A percentile compares a stretch with the other conserved stretches of the same genome.
Evolutionary conservation across 2,113 vertebrate genomes (phyloP).

Genomic region (Cebidichthys violaceus): DNA sequence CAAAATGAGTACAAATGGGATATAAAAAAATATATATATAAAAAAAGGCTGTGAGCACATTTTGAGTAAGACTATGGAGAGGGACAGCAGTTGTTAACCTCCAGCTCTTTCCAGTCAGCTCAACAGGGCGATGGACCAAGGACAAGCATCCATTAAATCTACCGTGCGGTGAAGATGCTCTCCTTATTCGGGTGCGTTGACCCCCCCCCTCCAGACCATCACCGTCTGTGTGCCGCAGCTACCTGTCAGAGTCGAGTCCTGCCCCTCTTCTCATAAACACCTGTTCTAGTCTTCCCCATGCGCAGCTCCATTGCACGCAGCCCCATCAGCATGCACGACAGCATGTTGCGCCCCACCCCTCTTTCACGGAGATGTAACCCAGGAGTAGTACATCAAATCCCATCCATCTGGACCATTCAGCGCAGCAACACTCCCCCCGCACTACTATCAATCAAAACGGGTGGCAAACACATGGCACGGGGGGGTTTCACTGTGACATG

Average conservation of each 20-base stretch:
- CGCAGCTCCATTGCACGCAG: background rate
- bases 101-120: slow-evolving; percentile 36
- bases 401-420: slow-evolving; percentile 71
- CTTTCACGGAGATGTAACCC: slow-evolving; percentile 50
- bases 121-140: slow-evolving; percentile 52
- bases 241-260: slow-evolving; percentile 48
- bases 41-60: background rate
- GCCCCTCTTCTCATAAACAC: slow-evolving; percentile 49
- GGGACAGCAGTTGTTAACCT: slow-evolving; percentile 25
- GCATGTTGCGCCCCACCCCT: slow-evolving; percentile 45
- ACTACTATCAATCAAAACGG: slow-evolving; percentile 51
- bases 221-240: slow-evolving; percentile 28
- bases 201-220: background rate
- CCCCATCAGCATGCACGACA: slow-evolving; percentile 46
- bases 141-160: slow-evolving; percentile 60
- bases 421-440: slow-evolving; percentile 23
- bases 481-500: slow-evolving; percentile 48
- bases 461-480: slow-evolving; percentile 21
- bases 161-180: slow-evolving; percentile 7
- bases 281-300: slow-evolving; percentile 26
- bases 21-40: too few relatives aligned
- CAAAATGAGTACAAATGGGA: background rate
- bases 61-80: background rate
- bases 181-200: background rate
- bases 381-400: slow-evolving; percentile 63